Conservation (phyloP, 2,797 vertebrate genomes). For the Babyrousa celebensis region DNA sequence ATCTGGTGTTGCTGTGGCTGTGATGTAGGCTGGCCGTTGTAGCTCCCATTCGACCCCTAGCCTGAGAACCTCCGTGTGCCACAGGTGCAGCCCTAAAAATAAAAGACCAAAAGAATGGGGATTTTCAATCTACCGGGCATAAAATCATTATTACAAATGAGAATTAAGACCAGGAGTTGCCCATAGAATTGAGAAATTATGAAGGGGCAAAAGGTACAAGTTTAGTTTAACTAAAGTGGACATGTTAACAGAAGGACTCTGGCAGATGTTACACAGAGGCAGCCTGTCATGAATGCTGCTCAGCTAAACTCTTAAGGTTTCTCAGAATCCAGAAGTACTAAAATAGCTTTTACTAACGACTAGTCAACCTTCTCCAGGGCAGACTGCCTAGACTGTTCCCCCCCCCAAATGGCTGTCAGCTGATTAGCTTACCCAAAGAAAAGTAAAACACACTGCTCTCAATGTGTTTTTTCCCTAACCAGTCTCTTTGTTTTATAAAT, state of each 20-base stretch:
- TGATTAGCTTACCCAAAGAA: not conserved
- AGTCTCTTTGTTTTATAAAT: conserved; percentile 31
- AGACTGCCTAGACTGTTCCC: not conserved
- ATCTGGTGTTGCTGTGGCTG: no score
- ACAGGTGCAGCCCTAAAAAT: no score
- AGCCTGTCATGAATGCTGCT: not conserved
- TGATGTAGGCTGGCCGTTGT: no score
- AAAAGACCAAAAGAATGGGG: no score
- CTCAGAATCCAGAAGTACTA: conserved; percentile 4
- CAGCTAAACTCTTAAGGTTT: conserved; percentile 34
- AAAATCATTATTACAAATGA: not conserved
- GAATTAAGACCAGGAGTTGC: not conserved
- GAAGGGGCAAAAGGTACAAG: not conserved
- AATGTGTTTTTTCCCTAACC: not conserved
- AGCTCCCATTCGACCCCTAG: no score
- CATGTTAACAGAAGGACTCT: not conserved
- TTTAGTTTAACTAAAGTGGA: conserved; percentile 12
- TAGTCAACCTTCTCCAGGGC: not conserved
- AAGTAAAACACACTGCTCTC: not conserved
- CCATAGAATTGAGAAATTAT: conserved; percentile 9
- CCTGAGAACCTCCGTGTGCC: no score
- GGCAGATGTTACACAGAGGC: not conserved
- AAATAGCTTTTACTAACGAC: conserved; percentile 1
- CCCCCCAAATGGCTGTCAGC: not conserved
- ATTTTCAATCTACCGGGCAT: not conserved